Evolutionary conservation across 1,140 invertebrate genomes (phyloP).

Genomic region (Heliothis virescens): DNA sequence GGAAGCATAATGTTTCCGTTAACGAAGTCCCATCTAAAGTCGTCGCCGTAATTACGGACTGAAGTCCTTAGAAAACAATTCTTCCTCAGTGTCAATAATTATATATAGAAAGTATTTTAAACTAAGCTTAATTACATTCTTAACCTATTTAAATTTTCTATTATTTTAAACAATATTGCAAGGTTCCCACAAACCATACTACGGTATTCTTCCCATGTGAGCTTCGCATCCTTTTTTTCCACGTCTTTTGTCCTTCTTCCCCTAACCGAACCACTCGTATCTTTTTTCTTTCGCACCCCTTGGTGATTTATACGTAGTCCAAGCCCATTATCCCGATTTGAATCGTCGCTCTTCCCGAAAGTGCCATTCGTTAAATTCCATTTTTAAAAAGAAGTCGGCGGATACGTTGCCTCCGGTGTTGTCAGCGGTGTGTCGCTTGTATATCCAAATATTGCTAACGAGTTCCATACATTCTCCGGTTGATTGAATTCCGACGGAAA

Average conservation of each 20-base stretch:
- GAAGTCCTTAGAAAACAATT: conserved; percentile 19
- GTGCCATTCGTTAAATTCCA: conserved; percentile 74
- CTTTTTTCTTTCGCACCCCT: conserved; percentile 70
- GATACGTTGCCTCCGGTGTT: conserved; percentile 82
- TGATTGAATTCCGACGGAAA: conserved; percentile 73
- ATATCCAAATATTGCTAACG: conserved; percentile 63
- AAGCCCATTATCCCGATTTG: conserved; percentile 61
- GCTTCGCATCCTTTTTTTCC: conserved; percentile 71
- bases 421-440: conserved; percentile 69
- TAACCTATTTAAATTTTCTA: too few relatives aligned
- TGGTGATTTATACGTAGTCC: conserved; percentile 76
- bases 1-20: conserved; percentile 64
- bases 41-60: conserved; percentile 53
- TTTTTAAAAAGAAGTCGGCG: conserved; percentile 72
- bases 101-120: neutral
- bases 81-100: neutral
- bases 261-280: conserved; percentile 49
- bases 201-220: conserved; percentile 21
- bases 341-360: conserved; percentile 67
- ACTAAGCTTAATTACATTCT: too few relatives aligned
- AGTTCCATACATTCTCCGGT: conserved; percentile 66
- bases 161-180: neutral
- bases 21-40: conserved; percentile 54
- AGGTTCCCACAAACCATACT: conserved; percentile 15
- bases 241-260: conserved; percentile 65